Evolutionary conservation across 23 tunicate genomes (phyloP).

Genomic region (Corella eumyota): DNA sequence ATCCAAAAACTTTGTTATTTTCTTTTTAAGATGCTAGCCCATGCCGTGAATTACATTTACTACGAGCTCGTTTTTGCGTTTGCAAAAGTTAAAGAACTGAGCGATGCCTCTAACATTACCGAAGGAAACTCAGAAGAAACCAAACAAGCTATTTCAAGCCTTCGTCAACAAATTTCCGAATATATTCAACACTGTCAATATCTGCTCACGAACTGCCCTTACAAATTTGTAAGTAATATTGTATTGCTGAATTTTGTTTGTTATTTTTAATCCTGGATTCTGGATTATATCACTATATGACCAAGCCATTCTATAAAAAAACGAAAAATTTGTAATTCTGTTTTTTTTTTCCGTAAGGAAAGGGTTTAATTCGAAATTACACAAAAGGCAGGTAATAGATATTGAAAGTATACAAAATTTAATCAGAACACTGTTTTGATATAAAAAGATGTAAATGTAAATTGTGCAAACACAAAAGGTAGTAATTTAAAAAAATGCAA

Average conservation of each 20-base stretch:
- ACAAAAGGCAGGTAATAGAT: too few relatives aligned
- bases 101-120: slow-evolving; percentile 14
- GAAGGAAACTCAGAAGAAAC: slow-evolving; percentile 29
- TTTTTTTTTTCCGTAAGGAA: too few relatives aligned
- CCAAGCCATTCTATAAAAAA: too few relatives aligned
- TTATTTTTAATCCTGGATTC: not conserved
- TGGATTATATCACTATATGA: too few relatives aligned
- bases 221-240: slow-evolving; percentile 37
- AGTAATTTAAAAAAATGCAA: too few relatives aligned
- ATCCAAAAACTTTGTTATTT: too few relatives aligned
- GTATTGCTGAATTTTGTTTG: not conserved
- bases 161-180: slow-evolving; percentile 60
- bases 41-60: slow-evolving; percentile 67
- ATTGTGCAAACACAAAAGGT: too few relatives aligned
- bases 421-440: too few relatives aligned
- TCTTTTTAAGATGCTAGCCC: slow-evolving; percentile 73
- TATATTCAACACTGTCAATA: slow-evolving; percentile 37
- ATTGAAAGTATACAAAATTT: too few relatives aligned
- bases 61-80: slow-evolving; percentile 56
- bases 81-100: slow-evolving; percentile 21
- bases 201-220: slow-evolving; percentile 48
- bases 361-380: too few relatives aligned
- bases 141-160: slow-evolving; percentile 28
- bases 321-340: too few relatives aligned
- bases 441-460: too few relatives aligned